Evolutionary conservation across 2,888 invertebrate genomes (phyloP), one percentile per base, ranked within the genome.

Genomic region (Odontothrips loti): DNA sequence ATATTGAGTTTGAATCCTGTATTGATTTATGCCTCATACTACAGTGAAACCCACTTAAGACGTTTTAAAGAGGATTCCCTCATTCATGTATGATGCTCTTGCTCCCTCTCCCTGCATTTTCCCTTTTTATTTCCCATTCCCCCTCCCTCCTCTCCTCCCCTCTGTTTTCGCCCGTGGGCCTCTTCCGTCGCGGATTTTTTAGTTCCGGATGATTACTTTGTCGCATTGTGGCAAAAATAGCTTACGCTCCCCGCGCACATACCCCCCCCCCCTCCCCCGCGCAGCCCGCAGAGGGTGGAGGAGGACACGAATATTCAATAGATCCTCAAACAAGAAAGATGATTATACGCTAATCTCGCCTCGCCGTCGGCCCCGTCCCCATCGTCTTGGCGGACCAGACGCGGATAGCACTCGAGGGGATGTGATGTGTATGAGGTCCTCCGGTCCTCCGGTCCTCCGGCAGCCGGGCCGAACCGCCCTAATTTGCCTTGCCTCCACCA

Each of bases 1-100:
- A 75, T 75, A 75, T 75, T 75, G 68, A 75, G 68, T 75, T 75
- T 75, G 68, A 27, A 75, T 75, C 68, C 68, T 12, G 68, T 75
- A 75, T 75, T 75, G 68, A 75, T 75, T 75, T 75, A 75, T 75
- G 68, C 68, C 9, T 27, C 23, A 12, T 75, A 27, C 68, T 12
- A 75, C 68, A 75, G 68, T 12, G 68, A 75, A 75, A 75, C 68
- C 68, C 68, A 75, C 68, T 75, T 75, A 75, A 75, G 68, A 23
- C 68, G 68, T 75, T 75, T 23, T 75, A 75, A 75, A 75, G 68
- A 27, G 27, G 68, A 75, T 75, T 27, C 68, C 23, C n/a, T 27
- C 9, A 27, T 75, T n/a, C 27, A 75, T 75, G 27, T 27, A 75
- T 27, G 68, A 27, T 75, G 68, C 23, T 1, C 68, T 43, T 8